Evolutionary conservation across 2,113 vertebrate species (phyloP), one percentile per base, ranked within the genome.

Genomic region (Thamnaconus septentrionalis): DNA sequence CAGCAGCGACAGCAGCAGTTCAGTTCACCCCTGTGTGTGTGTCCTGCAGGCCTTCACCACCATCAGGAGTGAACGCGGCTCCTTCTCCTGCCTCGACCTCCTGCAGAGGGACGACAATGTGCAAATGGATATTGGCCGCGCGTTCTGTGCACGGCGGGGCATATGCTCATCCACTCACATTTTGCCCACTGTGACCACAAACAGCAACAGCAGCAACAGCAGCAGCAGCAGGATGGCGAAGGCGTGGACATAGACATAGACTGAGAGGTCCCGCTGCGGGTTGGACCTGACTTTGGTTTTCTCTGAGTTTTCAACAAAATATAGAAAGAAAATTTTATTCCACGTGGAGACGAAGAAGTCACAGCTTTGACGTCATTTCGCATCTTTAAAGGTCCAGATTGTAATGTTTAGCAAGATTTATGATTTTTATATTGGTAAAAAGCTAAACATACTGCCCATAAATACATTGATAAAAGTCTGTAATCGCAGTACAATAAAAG

Each of bases 141-240:
- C 4, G n/a, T n/a, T n/a, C 11, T 53, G 31, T 53, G 5, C n/a
- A 8, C 6, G 39, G n/a, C 6, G 46, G 8, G 18, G 8, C 47
- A 8, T 0, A 3, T 48, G 3, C 46, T 39, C 39, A 4, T 60
- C 18, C 52, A 71, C 83, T 83, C 48, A 86, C 86, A 75, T 4
- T 66, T 44, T 68, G 6, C 75, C 9, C 4, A n/a, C 4, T 49
- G 70, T 5, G 7, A 64, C 65, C 7, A 60, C 11, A 58, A 80
- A 78, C 40, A 87, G 6, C 4, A 8, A 47, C 18, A 81, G 44
- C 46, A 79, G 66, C 31, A 8, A 71, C 57, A 41, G 76, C 59
- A 43, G 11, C 64, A n/a, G 56, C 8, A 41, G 75, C 66, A 8
- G 18, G 18, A 31, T 31, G 18, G 18, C 18, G 18, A 31, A 31